A percentile compares a stretch with the other conserved stretches of the same genome.
These are phyloP conservation scores for Mus minutoides DNA, from an alignment of 2,797 vertebrate species.

Conservation along the genomic window DNA sequence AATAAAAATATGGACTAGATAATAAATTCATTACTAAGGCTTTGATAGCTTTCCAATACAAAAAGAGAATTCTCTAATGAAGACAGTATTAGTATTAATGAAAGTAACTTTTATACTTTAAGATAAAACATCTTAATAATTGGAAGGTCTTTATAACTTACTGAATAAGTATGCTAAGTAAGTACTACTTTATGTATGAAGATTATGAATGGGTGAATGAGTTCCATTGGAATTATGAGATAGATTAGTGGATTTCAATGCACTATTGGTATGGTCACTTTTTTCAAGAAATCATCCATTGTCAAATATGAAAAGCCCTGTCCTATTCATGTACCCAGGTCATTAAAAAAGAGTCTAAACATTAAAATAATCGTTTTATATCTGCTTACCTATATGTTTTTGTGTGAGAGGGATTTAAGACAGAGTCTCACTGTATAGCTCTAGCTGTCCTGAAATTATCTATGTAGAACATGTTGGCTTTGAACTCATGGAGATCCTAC, in stretches of 20 bases:
- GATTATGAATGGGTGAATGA: not conserved
- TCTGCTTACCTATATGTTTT: not conserved
- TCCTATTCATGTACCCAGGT: not conserved
- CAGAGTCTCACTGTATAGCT: not conserved
- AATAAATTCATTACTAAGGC: not conserved
- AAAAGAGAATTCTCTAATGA: not conserved
- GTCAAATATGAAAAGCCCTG: not conserved
- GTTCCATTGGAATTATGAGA: not conserved
- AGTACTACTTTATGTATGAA: not conserved
- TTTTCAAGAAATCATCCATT: not conserved
- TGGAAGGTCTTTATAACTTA: not conserved
- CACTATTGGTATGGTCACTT: not conserved
- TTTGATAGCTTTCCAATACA: not conserved
- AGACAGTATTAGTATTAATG: not conserved
- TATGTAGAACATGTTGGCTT: not conserved
- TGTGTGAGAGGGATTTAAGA: not conserved
- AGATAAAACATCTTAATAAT: not conserved
- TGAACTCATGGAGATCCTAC: not conserved
- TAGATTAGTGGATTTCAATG: not conserved
- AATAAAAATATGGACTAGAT: not conserved
- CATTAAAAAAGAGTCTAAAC: not conserved
- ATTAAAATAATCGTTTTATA: not conserved
- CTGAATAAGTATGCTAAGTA: not conserved
- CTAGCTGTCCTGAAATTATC: not conserved
- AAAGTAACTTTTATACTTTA: not conserved